Base-by-base conservation (phyloP, 2,888 invertebrate species). In the Gastrophysa polygoni region DNA sequence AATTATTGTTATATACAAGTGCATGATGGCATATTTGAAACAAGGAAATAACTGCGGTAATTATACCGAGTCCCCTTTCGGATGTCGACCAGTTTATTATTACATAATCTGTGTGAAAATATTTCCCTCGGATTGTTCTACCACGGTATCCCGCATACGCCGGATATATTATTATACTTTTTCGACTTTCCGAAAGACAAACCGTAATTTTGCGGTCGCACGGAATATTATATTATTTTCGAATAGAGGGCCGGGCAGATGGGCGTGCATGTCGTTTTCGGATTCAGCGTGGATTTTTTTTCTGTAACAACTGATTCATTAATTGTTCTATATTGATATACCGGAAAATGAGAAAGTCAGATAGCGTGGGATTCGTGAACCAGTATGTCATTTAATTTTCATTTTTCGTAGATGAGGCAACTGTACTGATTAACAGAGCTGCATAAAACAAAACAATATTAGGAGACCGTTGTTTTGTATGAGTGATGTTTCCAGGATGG, bases 201-300 rank as follows among this genome's bases (percentile, higher is more conserved):
- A 54, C 54, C 52, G 34, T 59, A 59, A 59, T 52, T 59, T 59
- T 17, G 59, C 52, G 59, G 59, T 59, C 38, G 29, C 59, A 54
- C 59, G 59, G 38, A 38, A 38, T 14, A 6, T 2, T 38, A 38
- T 14, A 38, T 38, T 38, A 38, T 38, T 38, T n/a, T 11, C 3
- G 14, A 14, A 38, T 14, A 38, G 38, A 38, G 38, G 38, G 38
- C 38, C 1, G 38, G 38, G 38, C 38, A 38, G 38, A 38, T 38
- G 38, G 38, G 38, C 38, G 38, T 38, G 38, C 38, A 38, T 38
- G 38, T 38, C 38, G 38, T 38, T 38, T 38, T 38, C 38, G 38
- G 38, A 38, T 38, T 38, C 14, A 38, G 38, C 14, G 38, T 38
- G 14, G 38, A 38, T 38, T 38, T 7, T 38, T 38, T 38, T 14